A percentile compares a stretch with the other conserved stretches of the same genome.
Conservation (phyloP, 2,888 invertebrate genomes). For the Acheta domesticus region DNA sequence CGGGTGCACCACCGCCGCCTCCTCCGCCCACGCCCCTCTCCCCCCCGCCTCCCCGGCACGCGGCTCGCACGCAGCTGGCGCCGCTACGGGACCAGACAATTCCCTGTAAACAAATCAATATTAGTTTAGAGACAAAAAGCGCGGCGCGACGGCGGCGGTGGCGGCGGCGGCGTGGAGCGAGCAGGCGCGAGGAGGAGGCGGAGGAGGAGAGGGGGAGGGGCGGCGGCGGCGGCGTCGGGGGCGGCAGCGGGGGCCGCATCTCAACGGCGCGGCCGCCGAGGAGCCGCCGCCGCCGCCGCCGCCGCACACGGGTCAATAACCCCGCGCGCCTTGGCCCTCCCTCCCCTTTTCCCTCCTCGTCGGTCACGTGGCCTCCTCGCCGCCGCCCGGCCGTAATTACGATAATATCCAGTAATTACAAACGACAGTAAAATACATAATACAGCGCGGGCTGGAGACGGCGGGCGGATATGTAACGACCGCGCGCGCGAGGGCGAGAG, state of each 20-base stretch:
- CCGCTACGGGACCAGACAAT: not conserved
- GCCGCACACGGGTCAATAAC: constrained; percentile 19
- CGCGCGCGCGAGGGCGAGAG: not conserved
- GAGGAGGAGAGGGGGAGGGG: not conserved
- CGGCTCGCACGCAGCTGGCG: not conserved
- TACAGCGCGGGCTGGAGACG: constrained; percentile 34
- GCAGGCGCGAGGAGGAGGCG: not conserved
- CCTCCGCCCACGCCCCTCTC: not conserved
- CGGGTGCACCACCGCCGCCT: not conserved
- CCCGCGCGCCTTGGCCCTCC: constrained; percentile 12
- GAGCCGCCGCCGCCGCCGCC: constrained; percentile 18
- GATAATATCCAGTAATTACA: constrained; percentile 49
- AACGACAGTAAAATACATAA: constrained; percentile 47
- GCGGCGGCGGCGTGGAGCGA: not conserved
- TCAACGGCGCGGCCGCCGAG: not conserved
- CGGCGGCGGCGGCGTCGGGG: not conserved
- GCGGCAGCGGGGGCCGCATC: not conserved
- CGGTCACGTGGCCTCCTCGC: constrained; percentile 18
- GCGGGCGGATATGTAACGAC: constrained; percentile 4
- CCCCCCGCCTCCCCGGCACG: not conserved
- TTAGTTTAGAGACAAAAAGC: constrained; percentile 1
- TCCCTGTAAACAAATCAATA: constrained; percentile 1
- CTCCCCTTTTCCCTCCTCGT: not conserved
- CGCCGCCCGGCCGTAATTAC: constrained; percentile 43
- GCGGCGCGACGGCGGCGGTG: not conserved